Evolutionary conservation across 2,113 vertebrate genomes (phyloP).

Genomic region (Ploceus nigricollis): DNA sequence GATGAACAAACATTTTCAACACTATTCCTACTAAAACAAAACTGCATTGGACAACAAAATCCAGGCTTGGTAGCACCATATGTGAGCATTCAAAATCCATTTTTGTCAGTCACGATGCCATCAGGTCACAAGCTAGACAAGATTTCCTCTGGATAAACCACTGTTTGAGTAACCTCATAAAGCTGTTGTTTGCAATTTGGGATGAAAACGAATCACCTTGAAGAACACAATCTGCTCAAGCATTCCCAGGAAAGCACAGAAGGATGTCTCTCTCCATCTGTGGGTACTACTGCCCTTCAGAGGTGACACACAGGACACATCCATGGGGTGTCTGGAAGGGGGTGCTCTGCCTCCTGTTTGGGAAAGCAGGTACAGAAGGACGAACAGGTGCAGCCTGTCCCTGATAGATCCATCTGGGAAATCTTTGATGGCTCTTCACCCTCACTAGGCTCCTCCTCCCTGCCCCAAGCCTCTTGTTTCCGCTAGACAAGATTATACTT

Average conservation of each 20-base stretch:
- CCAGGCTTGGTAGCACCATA: neutral
- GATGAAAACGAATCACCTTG: neutral
- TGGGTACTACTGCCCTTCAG: neutral
- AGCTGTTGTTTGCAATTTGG: neutral
- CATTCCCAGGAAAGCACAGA: neutral
- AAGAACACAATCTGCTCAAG: neutral
- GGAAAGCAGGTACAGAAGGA: neutral
- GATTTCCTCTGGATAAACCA: neutral
- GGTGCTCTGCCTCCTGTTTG: neutral
- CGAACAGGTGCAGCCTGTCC: neutral
- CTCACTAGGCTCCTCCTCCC: neutral
- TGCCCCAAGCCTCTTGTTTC: neutral
- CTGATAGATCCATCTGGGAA: neutral
- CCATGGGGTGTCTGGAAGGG: fast-evolving
- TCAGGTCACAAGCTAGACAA: neutral
- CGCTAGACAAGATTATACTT: neutral
- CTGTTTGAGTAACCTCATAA: neutral
- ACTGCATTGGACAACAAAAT: neutral
- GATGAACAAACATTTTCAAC: neutral
- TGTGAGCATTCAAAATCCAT: neutral
- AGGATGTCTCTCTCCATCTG: neutral
- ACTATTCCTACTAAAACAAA: neutral
- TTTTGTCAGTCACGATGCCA: neutral
- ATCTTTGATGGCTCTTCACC: neutral
- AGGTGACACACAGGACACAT: neutral